Conservation (phyloP, 2,888 invertebrate genomes). For the Noctua fimbriata region DNA sequence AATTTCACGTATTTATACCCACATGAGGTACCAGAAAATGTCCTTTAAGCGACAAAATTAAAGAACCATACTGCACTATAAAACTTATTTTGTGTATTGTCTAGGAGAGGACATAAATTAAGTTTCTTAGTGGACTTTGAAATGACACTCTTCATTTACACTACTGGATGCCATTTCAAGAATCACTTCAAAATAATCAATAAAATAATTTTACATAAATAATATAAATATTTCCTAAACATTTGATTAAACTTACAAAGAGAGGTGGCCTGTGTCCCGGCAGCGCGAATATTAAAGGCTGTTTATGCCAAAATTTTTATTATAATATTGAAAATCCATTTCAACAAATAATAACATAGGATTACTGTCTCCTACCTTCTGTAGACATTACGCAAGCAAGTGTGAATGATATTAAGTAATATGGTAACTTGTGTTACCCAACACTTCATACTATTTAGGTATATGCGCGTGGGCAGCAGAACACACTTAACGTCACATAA, state of each 20-base stretch:
- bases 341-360: constrained; percentile 16
- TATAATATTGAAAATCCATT: not conserved
- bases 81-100: not conserved
- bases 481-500: constrained; percentile 50
- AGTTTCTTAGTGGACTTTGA: not conserved
- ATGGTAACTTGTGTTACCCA: constrained; percentile 46
- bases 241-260: not conserved
- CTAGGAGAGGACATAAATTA: not conserved
- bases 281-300: not conserved
- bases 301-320: not conserved
- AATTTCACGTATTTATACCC: not conserved
- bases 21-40: not conserved
- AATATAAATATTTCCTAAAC: not conserved
- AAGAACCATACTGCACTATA: not conserved
- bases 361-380: constrained; percentile 29
- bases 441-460: constrained; percentile 54
- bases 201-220: not conserved
- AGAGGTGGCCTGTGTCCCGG: not conserved
- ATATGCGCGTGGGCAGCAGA: constrained; percentile 48
- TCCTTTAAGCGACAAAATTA: not conserved
- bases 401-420: constrained; percentile 55
- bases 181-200: not conserved
- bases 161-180: not conserved
- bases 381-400: constrained; percentile 32
- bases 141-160: not conserved